A percentile compares a stretch with the other conserved stretches of the same genome.
These are phyloP conservation scores for Eupithecia exiguata DNA, from an alignment of 2,888 invertebrate species.

Conservation along the genomic window DNA sequence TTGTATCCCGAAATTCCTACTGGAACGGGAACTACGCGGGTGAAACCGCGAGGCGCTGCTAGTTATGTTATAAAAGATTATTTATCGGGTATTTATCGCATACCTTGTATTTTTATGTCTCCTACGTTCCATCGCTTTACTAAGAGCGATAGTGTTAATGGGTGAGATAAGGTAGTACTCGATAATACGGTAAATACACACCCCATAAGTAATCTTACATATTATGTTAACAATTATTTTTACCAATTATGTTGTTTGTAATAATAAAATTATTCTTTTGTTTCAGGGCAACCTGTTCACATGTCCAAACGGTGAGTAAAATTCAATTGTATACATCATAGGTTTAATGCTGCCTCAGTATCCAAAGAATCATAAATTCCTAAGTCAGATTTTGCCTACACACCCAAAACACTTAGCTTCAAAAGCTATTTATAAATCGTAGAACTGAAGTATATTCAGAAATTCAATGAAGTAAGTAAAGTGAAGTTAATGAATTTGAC, in stretches of 20 bases:
- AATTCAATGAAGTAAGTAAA: background rate
- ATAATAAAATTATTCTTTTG: conserved; percentile 22
- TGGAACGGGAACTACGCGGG: too few species aligned
- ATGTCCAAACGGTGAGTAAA: conserved; percentile 88
- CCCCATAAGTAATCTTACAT: too few species aligned
- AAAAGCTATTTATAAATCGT: background rate
- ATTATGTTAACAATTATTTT: too few species aligned
- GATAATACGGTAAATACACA: too few species aligned
- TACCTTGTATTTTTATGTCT: too few species aligned
- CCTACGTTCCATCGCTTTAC: too few species aligned
- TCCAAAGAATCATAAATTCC: background rate
- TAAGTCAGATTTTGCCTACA: background rate
- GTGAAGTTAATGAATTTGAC: background rate
- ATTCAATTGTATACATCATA: conserved; percentile 32
- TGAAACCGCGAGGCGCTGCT: too few species aligned
- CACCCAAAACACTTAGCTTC: background rate
- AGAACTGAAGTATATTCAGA: background rate
- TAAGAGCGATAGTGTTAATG: too few species aligned
- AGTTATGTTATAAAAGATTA: too few species aligned
- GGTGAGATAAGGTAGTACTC: too few species aligned
- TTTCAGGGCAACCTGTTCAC: conserved; percentile 87
- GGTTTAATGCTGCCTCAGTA: background rate
- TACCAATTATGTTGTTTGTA: background rate
- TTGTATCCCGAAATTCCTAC: too few species aligned
- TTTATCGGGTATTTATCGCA: too few species aligned